phyloP scores from a whole-genome alignment of 1,140 invertebrate genomes.

The Atopsyche davidsoni region DNA sequence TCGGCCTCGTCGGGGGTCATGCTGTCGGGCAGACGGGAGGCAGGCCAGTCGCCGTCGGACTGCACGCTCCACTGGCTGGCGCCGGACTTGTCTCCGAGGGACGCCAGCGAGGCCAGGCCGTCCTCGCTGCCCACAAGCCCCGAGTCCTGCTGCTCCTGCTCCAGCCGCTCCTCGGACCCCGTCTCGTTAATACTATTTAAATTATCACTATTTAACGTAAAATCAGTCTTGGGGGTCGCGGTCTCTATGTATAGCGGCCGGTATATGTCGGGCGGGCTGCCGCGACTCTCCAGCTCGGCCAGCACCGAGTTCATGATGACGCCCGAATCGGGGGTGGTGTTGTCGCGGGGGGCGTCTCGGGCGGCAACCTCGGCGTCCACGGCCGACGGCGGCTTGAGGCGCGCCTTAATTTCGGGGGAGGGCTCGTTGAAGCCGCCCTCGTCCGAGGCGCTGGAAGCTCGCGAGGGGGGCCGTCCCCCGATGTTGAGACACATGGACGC shows the following conservation, averaged over 20 bases:
- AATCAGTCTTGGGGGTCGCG: conserved; percentile 32
- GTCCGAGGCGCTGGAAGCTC: conserved; percentile 53
- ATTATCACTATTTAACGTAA: conserved; percentile 28
- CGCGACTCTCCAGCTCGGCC: conserved; percentile 36
- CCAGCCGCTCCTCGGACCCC: conserved; percentile 26
- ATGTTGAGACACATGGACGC: conserved; percentile 29
- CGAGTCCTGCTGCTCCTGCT: conserved; percentile 47
- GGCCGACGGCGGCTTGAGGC: conserved; percentile 45
- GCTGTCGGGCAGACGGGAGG: conserved; percentile 52
- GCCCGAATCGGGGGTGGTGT: conserved; percentile 35
- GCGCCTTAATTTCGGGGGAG: conserved; percentile 56
- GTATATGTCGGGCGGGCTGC: conserved; percentile 23
- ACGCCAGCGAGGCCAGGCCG: conserved; percentile 47
- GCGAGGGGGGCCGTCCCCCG: conserved; percentile 35
- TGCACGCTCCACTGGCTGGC: conserved; percentile 48
- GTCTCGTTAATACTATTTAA: conserved; percentile 22
- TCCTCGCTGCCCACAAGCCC: conserved; percentile 47
- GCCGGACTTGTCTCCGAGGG: conserved; percentile 49
- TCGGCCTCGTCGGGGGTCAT: conserved; percentile 84
- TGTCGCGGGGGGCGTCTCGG: conserved; percentile 1
- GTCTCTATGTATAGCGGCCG: conserved; percentile 29
- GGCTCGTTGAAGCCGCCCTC: conserved; percentile 62
- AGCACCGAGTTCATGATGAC: conserved; percentile 34
- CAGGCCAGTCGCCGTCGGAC: conserved; percentile 35
- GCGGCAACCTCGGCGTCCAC: conserved; percentile 1